Conservation (phyloP, 2,888 invertebrate genomes). For the Apotomis turbidana region DNA sequence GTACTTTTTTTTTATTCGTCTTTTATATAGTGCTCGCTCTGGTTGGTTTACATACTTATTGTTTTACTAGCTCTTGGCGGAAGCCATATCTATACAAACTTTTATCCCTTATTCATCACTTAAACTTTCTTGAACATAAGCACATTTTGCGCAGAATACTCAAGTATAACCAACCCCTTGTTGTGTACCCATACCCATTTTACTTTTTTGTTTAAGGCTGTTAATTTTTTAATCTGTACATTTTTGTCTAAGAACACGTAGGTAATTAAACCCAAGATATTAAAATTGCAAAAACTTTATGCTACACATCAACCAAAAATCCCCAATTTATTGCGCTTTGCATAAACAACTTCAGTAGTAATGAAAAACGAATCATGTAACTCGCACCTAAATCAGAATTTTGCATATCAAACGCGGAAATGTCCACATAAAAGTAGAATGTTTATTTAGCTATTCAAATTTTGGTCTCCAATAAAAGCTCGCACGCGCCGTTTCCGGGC, state of each 20-base stretch:
- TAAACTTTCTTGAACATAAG: no score
- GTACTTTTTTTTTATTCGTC: not conserved
- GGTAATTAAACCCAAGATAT: not conserved
- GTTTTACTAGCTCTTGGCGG: not conserved
- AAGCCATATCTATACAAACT: no score
- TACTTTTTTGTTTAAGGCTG: not conserved
- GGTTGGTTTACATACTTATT: not conserved
- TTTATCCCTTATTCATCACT: no score
- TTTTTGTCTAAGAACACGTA: not conserved
- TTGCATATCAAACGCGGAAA: not conserved
- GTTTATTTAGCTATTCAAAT: slow-evolving; percentile 51
- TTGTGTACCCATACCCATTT: no score
- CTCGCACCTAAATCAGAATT: not conserved
- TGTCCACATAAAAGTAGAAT: slow-evolving; percentile 41
- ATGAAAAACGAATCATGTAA: not conserved
- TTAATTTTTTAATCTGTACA: not conserved
- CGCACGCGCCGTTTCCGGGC: slow-evolving; percentile 50
- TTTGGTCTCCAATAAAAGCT: slow-evolving; percentile 44
- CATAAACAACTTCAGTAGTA: not conserved
- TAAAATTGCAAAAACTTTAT: not conserved
- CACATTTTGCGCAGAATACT: no score
- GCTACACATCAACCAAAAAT: not conserved
- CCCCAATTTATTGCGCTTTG: no score
- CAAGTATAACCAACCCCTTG: no score
- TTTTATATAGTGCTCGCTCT: not conserved